phyloP scores from a whole-genome alignment of 1,140 invertebrate species.

The Rhopalosiphum padi region DNA sequence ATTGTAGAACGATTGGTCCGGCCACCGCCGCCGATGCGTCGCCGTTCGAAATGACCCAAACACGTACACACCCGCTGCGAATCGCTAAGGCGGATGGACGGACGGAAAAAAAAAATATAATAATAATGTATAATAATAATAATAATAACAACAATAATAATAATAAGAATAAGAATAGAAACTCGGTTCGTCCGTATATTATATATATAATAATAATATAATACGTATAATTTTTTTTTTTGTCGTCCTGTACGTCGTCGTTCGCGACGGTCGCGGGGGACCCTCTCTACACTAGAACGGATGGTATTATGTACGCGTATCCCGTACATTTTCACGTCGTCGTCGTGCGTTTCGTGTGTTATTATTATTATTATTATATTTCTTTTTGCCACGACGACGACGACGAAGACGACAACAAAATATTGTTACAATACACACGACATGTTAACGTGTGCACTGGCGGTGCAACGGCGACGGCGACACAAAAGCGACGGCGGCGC shows the following conservation, averaged over 20 bases:
- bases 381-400: conserved; percentile 29
- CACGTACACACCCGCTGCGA: conserved; percentile 41
- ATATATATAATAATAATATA: background rate
- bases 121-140: background rate
- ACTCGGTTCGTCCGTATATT: background rate
- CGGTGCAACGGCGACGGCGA: background rate
- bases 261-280: background rate
- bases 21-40: background rate
- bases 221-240: background rate
- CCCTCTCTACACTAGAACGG: background rate
- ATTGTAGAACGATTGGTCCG: background rate
- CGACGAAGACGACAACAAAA: conserved; percentile 8
- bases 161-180: conserved; percentile 28
- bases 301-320: conserved; percentile 42
- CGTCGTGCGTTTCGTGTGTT: conserved; percentile 26
- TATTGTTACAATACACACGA: conserved; percentile 29
- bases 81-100: background rate
- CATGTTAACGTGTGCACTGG: conserved; percentile 9
- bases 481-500: conserved; percentile 23
- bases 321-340: conserved; percentile 41
- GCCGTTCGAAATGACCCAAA: conserved; percentile 13
- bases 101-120: background rate
- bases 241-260: background rate
- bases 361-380: conserved; percentile 34
- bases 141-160: background rate